Conservation (phyloP, 2,888 invertebrate genomes). For the Alloplasta piceator region DNA sequence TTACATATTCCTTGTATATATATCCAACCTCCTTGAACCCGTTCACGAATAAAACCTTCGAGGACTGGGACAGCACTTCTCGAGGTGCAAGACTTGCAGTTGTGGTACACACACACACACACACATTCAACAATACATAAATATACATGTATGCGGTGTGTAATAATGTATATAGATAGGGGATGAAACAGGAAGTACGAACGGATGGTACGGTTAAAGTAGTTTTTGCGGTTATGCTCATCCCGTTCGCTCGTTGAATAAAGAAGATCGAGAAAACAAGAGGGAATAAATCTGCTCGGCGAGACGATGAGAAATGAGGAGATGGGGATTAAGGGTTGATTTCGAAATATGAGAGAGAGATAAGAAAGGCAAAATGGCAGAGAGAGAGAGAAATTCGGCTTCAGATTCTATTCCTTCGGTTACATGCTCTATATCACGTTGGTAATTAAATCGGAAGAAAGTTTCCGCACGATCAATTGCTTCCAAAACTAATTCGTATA, state of each 20-base stretch:
- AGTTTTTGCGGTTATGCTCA: conserved; percentile 36
- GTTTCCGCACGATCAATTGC: no score
- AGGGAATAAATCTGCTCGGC: conserved; percentile 26
- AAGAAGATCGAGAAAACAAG: conserved; percentile 43
- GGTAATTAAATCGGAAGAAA: no score
- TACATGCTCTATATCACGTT: no score
- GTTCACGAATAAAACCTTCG: conserved; percentile 55
- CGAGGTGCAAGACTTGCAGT: conserved; percentile 28
- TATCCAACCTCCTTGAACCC: conserved; percentile 30
- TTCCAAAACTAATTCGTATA: no score
- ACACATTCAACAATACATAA: background rate
- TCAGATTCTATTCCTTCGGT: no score
- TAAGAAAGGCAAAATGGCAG: no score
- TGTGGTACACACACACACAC: background rate
- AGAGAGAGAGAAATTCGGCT: no score
- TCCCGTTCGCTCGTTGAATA: conserved; percentile 39
- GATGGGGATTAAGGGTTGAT: background rate
- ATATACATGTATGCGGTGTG: background rate
- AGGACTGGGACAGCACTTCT: conserved; percentile 24
- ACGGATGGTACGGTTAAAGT: conserved; percentile 17
- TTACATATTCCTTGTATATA: conserved; percentile 18
- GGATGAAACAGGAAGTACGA: conserved; percentile 6
- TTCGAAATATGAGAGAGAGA: no score
- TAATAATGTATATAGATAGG: background rate
- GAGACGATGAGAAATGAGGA: background rate